Evolutionary conservation across 2,888 invertebrate genomes (phyloP), one percentile per base, ranked within the genome.

Genomic region (Stenichneumon culpator): DNA sequence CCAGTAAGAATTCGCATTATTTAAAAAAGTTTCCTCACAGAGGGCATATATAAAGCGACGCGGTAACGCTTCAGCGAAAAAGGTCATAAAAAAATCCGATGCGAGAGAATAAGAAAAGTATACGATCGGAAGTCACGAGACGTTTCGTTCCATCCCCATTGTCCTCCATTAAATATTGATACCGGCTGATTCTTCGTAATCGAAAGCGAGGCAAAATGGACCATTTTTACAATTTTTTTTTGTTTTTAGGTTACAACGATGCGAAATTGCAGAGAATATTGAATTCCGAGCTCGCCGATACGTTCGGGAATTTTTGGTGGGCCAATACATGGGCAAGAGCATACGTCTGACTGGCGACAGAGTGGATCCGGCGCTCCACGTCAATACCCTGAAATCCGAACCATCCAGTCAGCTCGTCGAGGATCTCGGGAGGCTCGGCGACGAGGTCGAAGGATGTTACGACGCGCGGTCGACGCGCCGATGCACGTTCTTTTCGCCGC

Each of bases 331-430:
- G 87, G 97, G 97, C 19, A 95, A 94, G 84, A 94, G 96, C 3
- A 94, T 99, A 75, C 99, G 99, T 95, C 97, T 97, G n/a, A 94
- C 95, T 9, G 96, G 96, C 91, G 95, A 96, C 91, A 97, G 97
- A 94, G 98, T 98, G 60, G 95, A 95, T 89, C 92, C 93, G 28
- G 92, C 92, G 19, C 94, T 95, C 86, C 95, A 95, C 89, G 91
- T 93, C 9, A 90, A 92, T 44, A 90, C 95, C 67, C 90, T 94
- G 22, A 91, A 92, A 63, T 90, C 94, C 79, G 95, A 95, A 69
- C 94, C 94, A 54, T 95, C 96, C 1, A 93, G 94, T 28, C 94
- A 94, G 69, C 94, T 97, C 77, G 94, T 96, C 88, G 94, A 95
- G 65, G 92, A 93, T 54, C 93, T 97, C 54, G 93, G 95, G 82